phyloP scores from a whole-genome alignment of 2,888 invertebrate species.

The Ischnura elegans region DNA sequence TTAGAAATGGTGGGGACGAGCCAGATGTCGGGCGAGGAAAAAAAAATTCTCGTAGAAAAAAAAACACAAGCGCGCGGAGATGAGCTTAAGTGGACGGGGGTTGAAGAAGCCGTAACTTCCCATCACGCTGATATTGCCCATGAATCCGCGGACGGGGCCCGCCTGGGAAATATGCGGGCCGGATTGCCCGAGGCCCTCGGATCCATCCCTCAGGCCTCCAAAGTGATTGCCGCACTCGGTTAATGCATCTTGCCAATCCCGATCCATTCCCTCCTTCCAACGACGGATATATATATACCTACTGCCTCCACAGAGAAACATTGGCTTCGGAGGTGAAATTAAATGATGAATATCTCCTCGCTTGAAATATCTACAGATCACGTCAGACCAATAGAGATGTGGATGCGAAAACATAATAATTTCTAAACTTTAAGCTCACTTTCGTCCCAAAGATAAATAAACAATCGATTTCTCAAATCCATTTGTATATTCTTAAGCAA shows the following conservation, averaged over 20 bases:
- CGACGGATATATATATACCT: too few relatives aligned
- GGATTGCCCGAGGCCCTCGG: neutral
- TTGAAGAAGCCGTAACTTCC: neutral
- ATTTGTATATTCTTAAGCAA: too few relatives aligned
- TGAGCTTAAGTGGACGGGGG: neutral
- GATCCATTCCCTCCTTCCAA: neutral
- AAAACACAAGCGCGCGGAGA: neutral
- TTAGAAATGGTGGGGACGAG: neutral
- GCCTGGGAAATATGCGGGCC: neutral
- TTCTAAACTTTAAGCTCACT: too few relatives aligned
- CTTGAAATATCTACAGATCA: neutral
- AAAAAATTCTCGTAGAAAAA: neutral
- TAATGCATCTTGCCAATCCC: neutral
- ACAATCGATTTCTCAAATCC: too few relatives aligned
- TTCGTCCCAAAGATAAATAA: too few relatives aligned
- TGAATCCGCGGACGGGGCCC: neutral
- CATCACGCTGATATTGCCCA: neutral
- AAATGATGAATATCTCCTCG: neutral
- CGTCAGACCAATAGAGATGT: too few relatives aligned
- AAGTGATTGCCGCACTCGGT: neutral
- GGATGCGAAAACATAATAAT: too few relatives aligned
- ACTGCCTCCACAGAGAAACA: neutral
- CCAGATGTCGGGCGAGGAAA: neutral
- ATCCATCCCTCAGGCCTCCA: neutral
- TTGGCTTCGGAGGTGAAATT: neutral